phyloP scores from a whole-genome alignment of 2,888 invertebrate species.

The Limnephilus rhombicus region DNA sequence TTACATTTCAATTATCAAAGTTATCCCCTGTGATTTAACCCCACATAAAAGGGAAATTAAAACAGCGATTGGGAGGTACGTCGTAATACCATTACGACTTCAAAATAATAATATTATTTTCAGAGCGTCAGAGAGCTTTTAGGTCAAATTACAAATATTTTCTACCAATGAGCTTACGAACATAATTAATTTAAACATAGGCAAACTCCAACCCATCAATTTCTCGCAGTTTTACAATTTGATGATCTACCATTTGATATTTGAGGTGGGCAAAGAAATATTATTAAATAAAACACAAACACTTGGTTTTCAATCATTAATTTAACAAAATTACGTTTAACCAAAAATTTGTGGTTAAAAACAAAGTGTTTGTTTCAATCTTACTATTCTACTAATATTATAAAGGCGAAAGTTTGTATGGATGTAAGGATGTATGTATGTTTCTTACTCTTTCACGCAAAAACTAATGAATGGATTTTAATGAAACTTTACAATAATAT shows the following conservation, averaged over 20 bases:
- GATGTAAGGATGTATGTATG: no score
- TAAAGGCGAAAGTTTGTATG: no score
- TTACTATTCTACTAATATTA: no score
- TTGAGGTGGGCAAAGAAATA: background rate
- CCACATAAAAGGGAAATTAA: background rate
- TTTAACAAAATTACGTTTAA: no score
- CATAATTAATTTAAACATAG: background rate
- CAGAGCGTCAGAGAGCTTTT: background rate
- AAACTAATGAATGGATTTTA: no score
- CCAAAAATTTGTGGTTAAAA: no score
- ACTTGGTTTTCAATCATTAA: no score
- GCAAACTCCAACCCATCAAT: background rate
- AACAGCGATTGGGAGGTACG: background rate
- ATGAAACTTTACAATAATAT: no score
- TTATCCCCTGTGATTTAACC: background rate
- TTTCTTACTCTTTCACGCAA: no score
- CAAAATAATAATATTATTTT: background rate
- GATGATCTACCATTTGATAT: background rate
- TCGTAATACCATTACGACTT: background rate
- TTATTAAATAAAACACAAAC: background rate
- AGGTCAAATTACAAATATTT: background rate
- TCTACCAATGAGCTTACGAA: background rate
- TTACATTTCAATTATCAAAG: background rate
- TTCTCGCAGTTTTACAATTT: background rate
- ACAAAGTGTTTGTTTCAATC: no score